Base-by-base conservation (phyloP, 2,113 vertebrate genomes). In the Cinclus mexicanus region DNA sequence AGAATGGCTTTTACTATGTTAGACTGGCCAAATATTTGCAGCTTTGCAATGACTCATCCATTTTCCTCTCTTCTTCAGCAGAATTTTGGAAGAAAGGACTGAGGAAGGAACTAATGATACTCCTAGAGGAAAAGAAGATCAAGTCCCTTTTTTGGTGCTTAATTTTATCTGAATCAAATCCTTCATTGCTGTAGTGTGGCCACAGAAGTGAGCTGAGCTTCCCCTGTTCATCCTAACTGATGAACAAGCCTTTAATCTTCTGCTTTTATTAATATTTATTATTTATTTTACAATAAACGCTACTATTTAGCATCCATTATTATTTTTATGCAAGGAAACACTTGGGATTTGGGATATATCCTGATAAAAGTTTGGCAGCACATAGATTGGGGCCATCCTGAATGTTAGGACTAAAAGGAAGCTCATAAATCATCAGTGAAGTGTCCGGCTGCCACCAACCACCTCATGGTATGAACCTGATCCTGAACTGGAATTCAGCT, bases 11-110 rank as follows among this genome's bases (percentile, higher is more conserved):
- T 88, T 67, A 46, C 68, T 77, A 65, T 69, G 44, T 47, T 68
- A 72, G 75, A 88, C 84, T 72, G 71, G 82, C 84, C 95, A 96
- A 96, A 93, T 95, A 92, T 93, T 95, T 96, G 83, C 87, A 91
- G 83, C 31, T 82, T 89, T 84, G 74, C 76, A 83, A 16, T 94
- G 92, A 94, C 90, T 97, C 92, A 97, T 83, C n/a, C 76, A 80
- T 93, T 80, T 94, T 65, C 41, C 88, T 91, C 67, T 94, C 81
- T 90, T 95, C 35, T 89, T 94, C 63, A 61, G 94, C 77, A 93
- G 53, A 42, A 91, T 79, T 94, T 71, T 91, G 89, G 82, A 96
- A 86, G 57, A 88, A 52, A 63, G 35, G 47, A 67, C 42, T 86
- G 44, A 93, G 89, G 81, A 97, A 90, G 44, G 52, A 93, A 65